phyloP scores from a whole-genome alignment of 2,888 invertebrate genomes.

The Acronicta psi region DNA sequence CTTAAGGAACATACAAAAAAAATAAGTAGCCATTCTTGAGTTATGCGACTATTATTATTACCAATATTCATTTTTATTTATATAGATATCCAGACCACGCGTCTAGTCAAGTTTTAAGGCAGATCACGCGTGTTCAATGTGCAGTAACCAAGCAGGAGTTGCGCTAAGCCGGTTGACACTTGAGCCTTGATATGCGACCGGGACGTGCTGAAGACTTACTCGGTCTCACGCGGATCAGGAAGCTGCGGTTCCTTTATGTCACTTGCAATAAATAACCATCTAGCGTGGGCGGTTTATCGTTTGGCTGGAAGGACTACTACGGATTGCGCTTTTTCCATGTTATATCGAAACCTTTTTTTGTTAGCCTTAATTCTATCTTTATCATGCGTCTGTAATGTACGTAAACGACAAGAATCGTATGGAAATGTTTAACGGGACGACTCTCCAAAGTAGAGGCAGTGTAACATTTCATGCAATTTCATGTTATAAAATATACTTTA shows the following conservation, averaged over 20 bases:
- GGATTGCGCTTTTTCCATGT: constrained; percentile 73
- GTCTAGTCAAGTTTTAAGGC: too few species aligned
- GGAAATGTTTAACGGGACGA: too few species aligned
- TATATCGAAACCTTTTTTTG: constrained; percentile 79
- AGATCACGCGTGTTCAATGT: constrained; percentile 59
- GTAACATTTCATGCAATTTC: constrained; percentile 51
- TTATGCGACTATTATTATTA: too few species aligned
- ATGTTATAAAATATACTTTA: too few species aligned
- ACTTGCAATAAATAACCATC: constrained; percentile 69
- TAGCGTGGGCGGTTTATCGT: constrained; percentile 61
- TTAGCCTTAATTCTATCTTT: constrained; percentile 69
- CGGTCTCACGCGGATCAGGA: constrained; percentile 78
- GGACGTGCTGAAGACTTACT: constrained; percentile 68
- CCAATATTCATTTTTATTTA: too few species aligned
- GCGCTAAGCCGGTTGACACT: constrained; percentile 80
- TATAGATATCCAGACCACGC: too few species aligned
- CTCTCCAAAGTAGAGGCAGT: too few species aligned
- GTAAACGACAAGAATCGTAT: constrained; percentile 67
- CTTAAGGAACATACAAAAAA: too few species aligned
- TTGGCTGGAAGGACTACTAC: constrained; percentile 63
- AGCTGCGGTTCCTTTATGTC: constrained; percentile 76
- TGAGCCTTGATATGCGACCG: constrained; percentile 69
- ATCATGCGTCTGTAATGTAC: constrained; percentile 75
- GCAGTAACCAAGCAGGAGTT: constrained; percentile 72
- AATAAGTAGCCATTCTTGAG: too few species aligned